Evolutionary conservation across 2,113 vertebrate species (phyloP), one percentile per base, ranked within the genome.

Genomic region (Ranitomeya variabilis): DNA sequence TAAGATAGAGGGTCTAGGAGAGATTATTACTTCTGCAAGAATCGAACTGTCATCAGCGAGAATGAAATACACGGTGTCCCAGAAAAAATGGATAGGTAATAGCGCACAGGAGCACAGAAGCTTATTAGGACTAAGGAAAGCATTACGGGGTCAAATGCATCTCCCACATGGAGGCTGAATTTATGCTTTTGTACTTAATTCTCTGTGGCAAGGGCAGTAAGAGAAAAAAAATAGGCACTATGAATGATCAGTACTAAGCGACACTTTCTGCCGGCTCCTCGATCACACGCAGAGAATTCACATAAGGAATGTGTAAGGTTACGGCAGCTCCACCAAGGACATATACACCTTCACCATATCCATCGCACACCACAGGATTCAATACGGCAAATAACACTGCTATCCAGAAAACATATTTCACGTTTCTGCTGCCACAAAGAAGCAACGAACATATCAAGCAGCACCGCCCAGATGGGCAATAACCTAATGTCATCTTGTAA

Each of bases 1-100:
- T 89, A 89, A 85, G 87, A 79, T 64, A 31, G 82, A 89, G 87
- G 74, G 82, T 79, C 87, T 77, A 89, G 87, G 64, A 89, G 81
- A 89, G 87, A 89, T 85, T 85, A 89, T 89, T 89, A 89, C 87
- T 89, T 85, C 81, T 89, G 76, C 81, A 69, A 64, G 87, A 52
- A 89, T 89, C 81, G 60, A 84, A 79, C 73, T 89, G 87, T 89
- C 81, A 89, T 77, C 81, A 77, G 71, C 0, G 15, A 84, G 45
- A 71, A 84, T 84, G 71, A 84, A 83, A 84, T 84, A 89, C 59
- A n/a, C 59, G 15, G 69, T 31, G 81, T 76, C 73, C 81, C 60
- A 78, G 87, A 78, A 77, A 89, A 51, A 84, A 89, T 78, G 71
- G 81, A 77, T 84, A 31, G 80, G 69, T 78, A 84, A 84, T 78